Conservation (phyloP, 2,113 vertebrate species). For the Perca flavescens region DNA sequence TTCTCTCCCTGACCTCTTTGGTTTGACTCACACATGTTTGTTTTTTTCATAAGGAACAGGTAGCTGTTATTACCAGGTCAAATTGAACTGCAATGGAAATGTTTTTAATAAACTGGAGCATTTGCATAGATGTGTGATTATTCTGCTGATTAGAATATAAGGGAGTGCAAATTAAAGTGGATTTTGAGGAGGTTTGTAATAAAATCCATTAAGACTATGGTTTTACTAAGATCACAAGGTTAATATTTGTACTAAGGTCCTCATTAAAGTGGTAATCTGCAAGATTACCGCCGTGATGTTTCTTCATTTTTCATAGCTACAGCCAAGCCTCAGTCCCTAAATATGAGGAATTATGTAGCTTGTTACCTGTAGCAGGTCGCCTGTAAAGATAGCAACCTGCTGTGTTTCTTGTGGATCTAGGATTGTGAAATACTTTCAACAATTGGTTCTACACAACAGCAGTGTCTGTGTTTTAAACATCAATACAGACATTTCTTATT, state of each 20-base stretch:
- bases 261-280: constrained; percentile 33
- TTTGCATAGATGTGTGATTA: constrained; percentile 24
- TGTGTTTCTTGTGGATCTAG: not conserved
- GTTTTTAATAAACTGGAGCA: constrained; percentile 9
- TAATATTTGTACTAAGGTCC: constrained; percentile 16
- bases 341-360: constrained; percentile 1
- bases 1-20: constrained; percentile 7
- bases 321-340: not conserved
- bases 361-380: not conserved
- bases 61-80: not conserved
- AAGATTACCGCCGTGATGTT: constrained; percentile 13
- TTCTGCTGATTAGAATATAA: constrained; percentile 31
- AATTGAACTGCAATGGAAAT: constrained; percentile 2
- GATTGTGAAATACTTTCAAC: not conserved
- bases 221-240: constrained; percentile 13
- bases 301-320: constrained; percentile 24
- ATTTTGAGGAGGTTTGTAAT: constrained; percentile 13
- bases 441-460: not conserved
- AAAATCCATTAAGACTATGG: constrained; percentile 10
- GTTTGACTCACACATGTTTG: not conserved
- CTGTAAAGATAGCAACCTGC: too few relatives aligned
- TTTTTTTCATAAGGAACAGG: not conserved
- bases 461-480: too few relatives aligned
- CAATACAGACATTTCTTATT: too few relatives aligned
- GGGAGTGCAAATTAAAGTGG: constrained; percentile 22